These are phyloP conservation scores for Aptenodytes forsteri DNA, from an alignment of 2,113 vertebrate genomes.

Conservation along the genomic window DNA sequence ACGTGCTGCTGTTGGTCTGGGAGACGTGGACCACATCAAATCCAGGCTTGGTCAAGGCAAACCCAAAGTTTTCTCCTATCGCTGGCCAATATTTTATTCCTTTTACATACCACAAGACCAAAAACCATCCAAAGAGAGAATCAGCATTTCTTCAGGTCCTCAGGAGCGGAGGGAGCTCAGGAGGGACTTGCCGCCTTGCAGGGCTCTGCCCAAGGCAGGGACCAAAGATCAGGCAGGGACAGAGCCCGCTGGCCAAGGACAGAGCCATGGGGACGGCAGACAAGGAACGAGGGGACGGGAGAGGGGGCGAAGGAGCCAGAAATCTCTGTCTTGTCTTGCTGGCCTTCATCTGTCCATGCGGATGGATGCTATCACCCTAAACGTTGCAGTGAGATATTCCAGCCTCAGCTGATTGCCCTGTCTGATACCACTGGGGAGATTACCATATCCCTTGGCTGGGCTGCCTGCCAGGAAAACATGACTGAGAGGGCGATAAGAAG, in stretches of 20 bases:
- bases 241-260: background rate
- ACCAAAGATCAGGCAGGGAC: background rate
- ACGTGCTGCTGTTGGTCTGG: background rate
- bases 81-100: background rate
- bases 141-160: background rate
- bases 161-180: background rate
- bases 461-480: conserved; percentile 71
- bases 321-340: background rate
- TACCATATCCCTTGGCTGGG: background rate
- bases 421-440: conserved; percentile 22
- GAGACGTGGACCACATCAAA: background rate
- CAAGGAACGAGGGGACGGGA: background rate
- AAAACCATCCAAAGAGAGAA: background rate
- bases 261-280: background rate
- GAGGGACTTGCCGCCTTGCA: background rate
- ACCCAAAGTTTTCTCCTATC: background rate
- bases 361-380: background rate
- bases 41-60: background rate
- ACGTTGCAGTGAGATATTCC: background rate
- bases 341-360: accelerated
- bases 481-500: conserved; percentile 52
- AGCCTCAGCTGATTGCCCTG: background rate
- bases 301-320: background rate
- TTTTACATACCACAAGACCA: background rate
- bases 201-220: background rate